Base-by-base conservation (phyloP, 2,797 vertebrate species). In the Macropodus opercularis region DNA sequence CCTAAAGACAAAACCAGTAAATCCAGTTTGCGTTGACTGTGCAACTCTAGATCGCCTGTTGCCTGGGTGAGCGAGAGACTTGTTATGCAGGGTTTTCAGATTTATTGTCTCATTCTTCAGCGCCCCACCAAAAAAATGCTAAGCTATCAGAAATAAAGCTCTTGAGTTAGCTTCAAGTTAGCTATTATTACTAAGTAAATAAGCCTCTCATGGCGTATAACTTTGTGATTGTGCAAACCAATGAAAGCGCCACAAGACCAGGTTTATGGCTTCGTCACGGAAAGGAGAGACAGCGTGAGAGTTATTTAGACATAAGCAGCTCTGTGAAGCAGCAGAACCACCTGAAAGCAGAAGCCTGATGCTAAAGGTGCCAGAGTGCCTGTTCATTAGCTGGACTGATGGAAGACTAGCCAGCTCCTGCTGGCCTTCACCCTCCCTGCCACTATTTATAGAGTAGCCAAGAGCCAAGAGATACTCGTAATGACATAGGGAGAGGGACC, bases 391-490 rank as follows among this genome's bases (percentile, higher is more conserved):
- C 55, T 44, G 64, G 63, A 80, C 84, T 86, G 77, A 86, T 77
- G 84, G 87, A 80, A 77, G 83, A 89, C 79, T 82, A 76, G 83
- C 85, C 87, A 79, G 77, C 86, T 87, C 87, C 84, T 85, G 83
- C 88, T 79, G 86, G 86, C 84, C 83, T 80, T 91, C 85, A 83
- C 84, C 85, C 83, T 71, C 79, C 27, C 72, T 70, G 80, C 65
- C 81, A 79, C 90, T 93, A 92, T 93, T 91, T 90, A 89, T 92
- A 91, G 88, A 90, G 81, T 67, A 66, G 79, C 85, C 82, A 81
- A 88, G 86, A 66, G 79, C 85, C 82, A 81, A 88, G 86, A 90
- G 69, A 86, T 80, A 76, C 78, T 82, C 69, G 66, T 92, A 88
- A 90, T 91, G 88, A 88, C 86, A 80, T 73, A 57, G 70, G 59